A percentile compares a stretch with the other conserved stretches of the same genome.
These are phyloP conservation scores for Lordiphosa collinella DNA, from an alignment of 1,140 invertebrate genomes.

Conservation along the genomic window DNA sequence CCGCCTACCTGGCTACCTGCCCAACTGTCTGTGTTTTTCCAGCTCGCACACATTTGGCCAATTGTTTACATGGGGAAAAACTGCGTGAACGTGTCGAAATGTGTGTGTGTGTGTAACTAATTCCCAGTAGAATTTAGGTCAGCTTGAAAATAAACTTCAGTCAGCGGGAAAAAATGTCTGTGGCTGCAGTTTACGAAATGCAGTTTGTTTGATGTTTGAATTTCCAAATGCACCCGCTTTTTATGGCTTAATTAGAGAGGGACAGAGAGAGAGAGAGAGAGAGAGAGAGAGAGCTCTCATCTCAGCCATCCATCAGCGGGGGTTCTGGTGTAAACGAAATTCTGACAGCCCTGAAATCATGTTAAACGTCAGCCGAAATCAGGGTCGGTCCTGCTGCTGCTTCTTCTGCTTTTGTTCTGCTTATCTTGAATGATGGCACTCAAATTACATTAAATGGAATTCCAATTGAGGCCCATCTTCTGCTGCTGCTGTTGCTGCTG, in stretches of 20 bases:
- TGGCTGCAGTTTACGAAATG: conserved; percentile 24
- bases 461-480: conserved; percentile 56
- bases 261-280: background rate
- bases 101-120: conserved; percentile 17
- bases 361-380: conserved; percentile 62
- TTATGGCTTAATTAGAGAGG: conserved; percentile 29
- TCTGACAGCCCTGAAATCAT: conserved; percentile 72
- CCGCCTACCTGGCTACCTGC: conserved; percentile 19
- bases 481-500: conserved; percentile 20
- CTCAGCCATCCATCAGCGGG: conserved; percentile 64
- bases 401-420: conserved; percentile 11
- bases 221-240: conserved; percentile 52
- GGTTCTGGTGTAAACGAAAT: conserved; percentile 44
- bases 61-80: conserved; percentile 32
- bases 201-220: conserved; percentile 22
- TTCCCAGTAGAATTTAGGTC: conserved; percentile 5
- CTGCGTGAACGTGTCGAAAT: conserved; percentile 38
- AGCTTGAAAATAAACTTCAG: conserved; percentile 11
- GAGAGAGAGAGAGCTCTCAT: conserved; percentile 3
- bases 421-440: conserved; percentile 69
- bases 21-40: conserved; percentile 30
- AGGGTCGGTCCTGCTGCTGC: conserved; percentile 14
- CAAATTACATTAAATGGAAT: conserved; percentile 76
- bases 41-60: conserved; percentile 21
- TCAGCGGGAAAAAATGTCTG: conserved; percentile 6